Evolutionary conservation across 2,113 vertebrate genomes (phyloP).

Genomic region (Noturus placidus): DNA sequence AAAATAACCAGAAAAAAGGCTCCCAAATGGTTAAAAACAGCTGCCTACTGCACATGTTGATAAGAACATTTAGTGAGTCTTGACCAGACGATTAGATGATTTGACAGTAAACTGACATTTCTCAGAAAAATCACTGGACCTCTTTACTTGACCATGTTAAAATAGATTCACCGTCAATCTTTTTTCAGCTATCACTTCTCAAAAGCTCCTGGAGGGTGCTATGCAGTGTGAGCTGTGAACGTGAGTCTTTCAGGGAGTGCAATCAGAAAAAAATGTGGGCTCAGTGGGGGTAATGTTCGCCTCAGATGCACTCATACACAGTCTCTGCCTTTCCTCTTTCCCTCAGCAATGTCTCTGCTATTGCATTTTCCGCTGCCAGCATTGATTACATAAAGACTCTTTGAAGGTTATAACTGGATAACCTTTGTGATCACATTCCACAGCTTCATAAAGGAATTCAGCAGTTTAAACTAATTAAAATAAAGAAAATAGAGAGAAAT

Average conservation of each 20-base stretch:
- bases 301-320: conserved; percentile 50
- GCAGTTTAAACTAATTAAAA: background rate
- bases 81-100: conserved; percentile 6
- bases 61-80: conserved; percentile 26
- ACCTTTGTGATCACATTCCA: conserved; percentile 51
- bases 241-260: conserved; percentile 16
- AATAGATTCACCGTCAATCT: conserved; percentile 1
- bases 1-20: background rate
- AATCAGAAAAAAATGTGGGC: conserved; percentile 22
- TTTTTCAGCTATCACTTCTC: background rate
- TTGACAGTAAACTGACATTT: conserved; percentile 41
- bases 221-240: background rate
- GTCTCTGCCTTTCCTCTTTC: conserved; percentile 37
- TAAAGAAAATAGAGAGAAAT: background rate
- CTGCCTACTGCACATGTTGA: conserved; percentile 30
- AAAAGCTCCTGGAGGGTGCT: conserved; percentile 12
- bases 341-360: conserved; percentile 39
- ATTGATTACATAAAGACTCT: conserved; percentile 61
- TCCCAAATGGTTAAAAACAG: conserved; percentile 8
- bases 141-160: background rate
- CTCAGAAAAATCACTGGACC: background rate
- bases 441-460: conserved; percentile 41
- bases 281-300: conserved; percentile 43
- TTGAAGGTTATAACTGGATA: conserved; percentile 54
- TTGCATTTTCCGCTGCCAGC: conserved; percentile 49